Conservation (phyloP, 2,797 vertebrate genomes). For the Hapalemur alaotrensis region DNA sequence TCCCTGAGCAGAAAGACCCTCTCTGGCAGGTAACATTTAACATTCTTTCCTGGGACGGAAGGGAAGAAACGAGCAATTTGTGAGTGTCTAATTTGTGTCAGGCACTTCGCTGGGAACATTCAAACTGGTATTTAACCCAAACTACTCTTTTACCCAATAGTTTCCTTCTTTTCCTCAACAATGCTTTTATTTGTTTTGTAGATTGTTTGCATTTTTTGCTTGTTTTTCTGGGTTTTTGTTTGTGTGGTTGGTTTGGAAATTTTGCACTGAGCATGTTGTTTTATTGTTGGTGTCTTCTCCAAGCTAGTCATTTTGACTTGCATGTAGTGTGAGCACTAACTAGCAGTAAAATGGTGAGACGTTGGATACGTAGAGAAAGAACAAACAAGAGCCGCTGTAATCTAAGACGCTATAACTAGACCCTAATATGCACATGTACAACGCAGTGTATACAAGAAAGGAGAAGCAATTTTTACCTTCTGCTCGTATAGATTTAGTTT, state of each 20-base stretch:
- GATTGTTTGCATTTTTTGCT: not conserved
- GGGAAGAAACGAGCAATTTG: not conserved
- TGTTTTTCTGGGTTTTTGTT: not conserved
- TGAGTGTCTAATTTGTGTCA: not conserved
- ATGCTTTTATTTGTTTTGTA: not conserved
- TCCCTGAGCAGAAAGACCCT: conserved; percentile 95
- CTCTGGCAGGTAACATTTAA: conserved; percentile 93
- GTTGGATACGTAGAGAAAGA: not conserved
- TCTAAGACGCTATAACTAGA: not conserved
- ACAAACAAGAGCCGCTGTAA: not conserved
- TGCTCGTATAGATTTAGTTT: not conserved
- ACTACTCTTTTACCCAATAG: not conserved
- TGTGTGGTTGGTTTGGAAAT: not conserved
- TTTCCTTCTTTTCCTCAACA: not conserved
- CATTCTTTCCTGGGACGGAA: not conserved
- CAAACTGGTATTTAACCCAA: not conserved
- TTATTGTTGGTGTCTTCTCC: not conserved
- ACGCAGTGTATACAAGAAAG: not conserved
- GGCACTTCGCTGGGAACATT: not conserved
- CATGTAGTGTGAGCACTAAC: not conserved
- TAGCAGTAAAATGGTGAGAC: not conserved
- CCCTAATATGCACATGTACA: too few species aligned
- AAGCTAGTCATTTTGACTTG: not conserved
- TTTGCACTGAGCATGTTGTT: not conserved
- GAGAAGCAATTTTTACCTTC: not conserved